Percentiles rank a stretch among this genome's conserved stretches.
phyloP scores from a whole-genome alignment of 2,113 vertebrate genomes.

The Laticauda laticaudata region DNA sequence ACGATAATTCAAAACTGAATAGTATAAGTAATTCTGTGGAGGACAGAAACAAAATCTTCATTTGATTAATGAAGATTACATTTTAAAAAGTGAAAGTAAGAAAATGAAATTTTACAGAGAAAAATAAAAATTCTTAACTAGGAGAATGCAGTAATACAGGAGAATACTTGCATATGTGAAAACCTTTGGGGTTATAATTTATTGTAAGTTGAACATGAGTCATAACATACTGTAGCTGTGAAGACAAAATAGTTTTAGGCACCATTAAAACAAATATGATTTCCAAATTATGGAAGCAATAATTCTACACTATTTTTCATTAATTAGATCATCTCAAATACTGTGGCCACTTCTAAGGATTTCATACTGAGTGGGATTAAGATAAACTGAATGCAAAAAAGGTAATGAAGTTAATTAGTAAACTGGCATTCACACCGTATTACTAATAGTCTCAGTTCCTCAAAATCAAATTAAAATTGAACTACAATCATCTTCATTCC shows the following conservation, averaged over 20 bases:
- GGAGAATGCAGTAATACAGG: not conserved
- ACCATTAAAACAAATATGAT: not conserved
- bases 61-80: not conserved
- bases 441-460: not conserved
- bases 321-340: not conserved
- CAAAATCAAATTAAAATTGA: not conserved
- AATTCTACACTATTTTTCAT: not conserved
- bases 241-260: not conserved
- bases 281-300: not conserved
- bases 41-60: not conserved
- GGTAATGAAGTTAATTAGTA: not conserved
- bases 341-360: not conserved
- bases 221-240: not conserved
- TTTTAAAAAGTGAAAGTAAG: not conserved
- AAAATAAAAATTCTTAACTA: not conserved
- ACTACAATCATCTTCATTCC: not conserved
- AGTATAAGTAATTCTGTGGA: not conserved
- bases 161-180: not conserved
- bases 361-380: not conserved
- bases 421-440: not conserved
- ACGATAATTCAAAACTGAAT: not conserved
- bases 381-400: not conserved
- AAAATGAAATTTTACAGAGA: not conserved
- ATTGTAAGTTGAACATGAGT: not conserved
- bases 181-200: not conserved